phyloP scores from a whole-genome alignment of 2,113 vertebrate species.

The Tupaia chinensis region DNA sequence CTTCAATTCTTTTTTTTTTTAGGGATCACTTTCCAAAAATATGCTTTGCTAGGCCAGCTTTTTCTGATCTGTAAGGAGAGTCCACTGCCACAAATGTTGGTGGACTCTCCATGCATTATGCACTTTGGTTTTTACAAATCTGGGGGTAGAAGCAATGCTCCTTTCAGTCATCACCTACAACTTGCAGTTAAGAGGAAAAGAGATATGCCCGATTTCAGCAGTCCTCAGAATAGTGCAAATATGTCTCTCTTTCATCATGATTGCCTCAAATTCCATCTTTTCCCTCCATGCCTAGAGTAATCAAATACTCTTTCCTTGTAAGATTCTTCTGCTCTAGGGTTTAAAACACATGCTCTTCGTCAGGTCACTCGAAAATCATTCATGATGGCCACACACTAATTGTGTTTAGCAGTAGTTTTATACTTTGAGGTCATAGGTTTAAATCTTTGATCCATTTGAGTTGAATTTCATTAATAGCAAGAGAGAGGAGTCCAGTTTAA shows the following conservation, averaged over 20 bases:
- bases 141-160: neutral
- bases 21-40: neutral
- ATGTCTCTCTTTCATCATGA: neutral
- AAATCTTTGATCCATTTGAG: too few relatives aligned
- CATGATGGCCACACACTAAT: neutral
- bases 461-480: too few relatives aligned
- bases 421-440: too few relatives aligned
- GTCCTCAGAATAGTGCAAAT: neutral
- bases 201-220: neutral
- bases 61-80: neutral
- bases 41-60: neutral
- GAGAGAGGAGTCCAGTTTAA: too few relatives aligned
- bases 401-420: neutral
- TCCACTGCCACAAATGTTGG: neutral
- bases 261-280: conserved; percentile 37
- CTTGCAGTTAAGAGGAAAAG: neutral
- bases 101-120: neutral
- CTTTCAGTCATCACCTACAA: neutral
- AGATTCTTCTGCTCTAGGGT: neutral
- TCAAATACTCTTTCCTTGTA: neutral
- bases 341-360: neutral
- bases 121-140: neutral
- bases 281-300: neutral
- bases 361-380: neutral
- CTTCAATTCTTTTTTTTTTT: neutral